These are phyloP conservation scores for Punctoribates punctum DNA, from an alignment of 2,888 invertebrate species.

Conservation along the genomic window DNA sequence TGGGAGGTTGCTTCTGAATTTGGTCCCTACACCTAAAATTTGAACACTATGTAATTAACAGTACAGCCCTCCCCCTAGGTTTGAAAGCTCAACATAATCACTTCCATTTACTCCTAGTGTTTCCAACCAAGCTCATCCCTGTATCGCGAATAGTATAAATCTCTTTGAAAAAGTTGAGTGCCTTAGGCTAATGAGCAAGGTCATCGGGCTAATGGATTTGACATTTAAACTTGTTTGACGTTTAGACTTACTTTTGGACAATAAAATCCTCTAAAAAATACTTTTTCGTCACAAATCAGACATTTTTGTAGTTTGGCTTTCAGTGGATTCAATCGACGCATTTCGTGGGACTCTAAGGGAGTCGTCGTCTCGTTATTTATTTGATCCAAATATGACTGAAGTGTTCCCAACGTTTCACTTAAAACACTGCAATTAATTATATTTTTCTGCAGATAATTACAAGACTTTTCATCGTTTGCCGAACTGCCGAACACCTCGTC, in stretches of 20 bases:
- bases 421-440: not conserved
- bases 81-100: too few species aligned
- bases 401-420: not conserved
- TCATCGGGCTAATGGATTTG: too few species aligned
- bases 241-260: constrained; percentile 38
- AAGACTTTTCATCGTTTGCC: not conserved
- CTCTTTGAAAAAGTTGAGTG: too few species aligned
- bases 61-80: too few species aligned
- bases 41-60: too few species aligned
- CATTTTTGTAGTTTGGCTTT: constrained; percentile 37
- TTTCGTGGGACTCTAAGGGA: constrained; percentile 6
- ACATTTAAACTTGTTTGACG: too few species aligned
- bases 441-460: not conserved
- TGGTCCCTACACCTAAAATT: too few species aligned
- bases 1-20: too few species aligned
- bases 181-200: too few species aligned
- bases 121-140: too few species aligned
- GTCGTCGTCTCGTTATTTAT: not conserved
- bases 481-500: constrained; percentile 7
- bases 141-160: too few species aligned
- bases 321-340: constrained; percentile 1
- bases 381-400: not conserved
- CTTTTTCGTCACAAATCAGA: constrained; percentile 33
- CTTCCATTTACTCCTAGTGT: too few species aligned
- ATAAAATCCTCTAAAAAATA: constrained; percentile 35